Conservation (phyloP, 2,113 vertebrate species). For the Galbula dea region DNA sequence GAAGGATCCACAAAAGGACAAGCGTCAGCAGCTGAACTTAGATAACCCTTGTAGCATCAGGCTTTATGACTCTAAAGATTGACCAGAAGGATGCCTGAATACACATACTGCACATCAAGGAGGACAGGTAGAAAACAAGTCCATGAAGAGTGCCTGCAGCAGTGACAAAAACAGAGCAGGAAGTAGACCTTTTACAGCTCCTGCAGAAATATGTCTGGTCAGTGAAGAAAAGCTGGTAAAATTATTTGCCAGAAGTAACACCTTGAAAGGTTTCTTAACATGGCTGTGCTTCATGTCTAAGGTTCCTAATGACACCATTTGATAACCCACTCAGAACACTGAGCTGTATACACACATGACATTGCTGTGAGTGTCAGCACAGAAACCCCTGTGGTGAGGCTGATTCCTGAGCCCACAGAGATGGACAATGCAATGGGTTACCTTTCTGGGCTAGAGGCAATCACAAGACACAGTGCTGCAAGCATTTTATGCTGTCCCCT, state of each 20-base stretch:
- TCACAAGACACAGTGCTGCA: not conserved
- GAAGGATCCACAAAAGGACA: not conserved
- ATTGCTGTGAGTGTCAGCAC: not conserved
- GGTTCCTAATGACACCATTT: not conserved
- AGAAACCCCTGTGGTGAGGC: fast-evolving
- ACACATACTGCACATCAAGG: not conserved
- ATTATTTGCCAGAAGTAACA: not conserved
- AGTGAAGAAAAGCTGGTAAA: not conserved
- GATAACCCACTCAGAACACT: not conserved
- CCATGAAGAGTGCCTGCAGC: not conserved
- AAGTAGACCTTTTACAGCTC: not conserved
- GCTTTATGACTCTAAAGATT: not conserved
- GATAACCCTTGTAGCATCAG: not conserved
- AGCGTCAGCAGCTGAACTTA: not conserved
- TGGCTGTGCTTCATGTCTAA: not conserved
- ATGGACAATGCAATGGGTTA: fast-evolving
- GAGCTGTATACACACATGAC: fast-evolving
- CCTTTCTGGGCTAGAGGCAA: not conserved
- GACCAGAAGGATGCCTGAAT: not conserved
- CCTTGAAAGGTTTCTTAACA: not conserved
- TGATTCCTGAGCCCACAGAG: not conserved
- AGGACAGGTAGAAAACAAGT: not conserved
- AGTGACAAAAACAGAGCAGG: not conserved
- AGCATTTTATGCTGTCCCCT: not conserved
- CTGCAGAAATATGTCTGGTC: not conserved